Percentiles rank a stretch among this genome's conserved stretches.
These are phyloP conservation scores for Nudaria mundana DNA, from an alignment of 2,888 invertebrate species.

Conservation along the genomic window DNA sequence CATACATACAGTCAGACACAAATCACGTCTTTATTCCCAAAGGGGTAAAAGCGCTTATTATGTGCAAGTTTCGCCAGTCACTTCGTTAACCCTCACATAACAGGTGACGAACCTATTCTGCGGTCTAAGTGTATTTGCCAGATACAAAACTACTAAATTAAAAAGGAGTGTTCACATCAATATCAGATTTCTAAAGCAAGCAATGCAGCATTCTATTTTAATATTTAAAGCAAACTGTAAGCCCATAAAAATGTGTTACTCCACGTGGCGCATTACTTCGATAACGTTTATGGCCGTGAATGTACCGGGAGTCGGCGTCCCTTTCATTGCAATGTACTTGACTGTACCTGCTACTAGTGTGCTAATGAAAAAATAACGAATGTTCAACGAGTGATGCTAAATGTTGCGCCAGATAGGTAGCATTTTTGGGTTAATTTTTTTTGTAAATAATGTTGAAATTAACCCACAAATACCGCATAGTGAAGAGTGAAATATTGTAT, in stretches of 20 bases:
- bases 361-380: conserved; percentile 36
- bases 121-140: no score
- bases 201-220: conserved; percentile 12
- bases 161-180: no score
- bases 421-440: conserved; percentile 17
- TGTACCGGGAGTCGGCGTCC: conserved; percentile 7
- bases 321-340: no score
- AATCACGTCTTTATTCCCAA: no score
- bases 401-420: conserved; percentile 16
- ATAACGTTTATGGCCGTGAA: conserved; percentile 15
- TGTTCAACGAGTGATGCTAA: conserved; percentile 21
- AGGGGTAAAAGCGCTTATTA: no score
- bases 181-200: no score
- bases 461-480: background rate
- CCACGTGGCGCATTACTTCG: conserved; percentile 25
- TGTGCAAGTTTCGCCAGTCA: no score
- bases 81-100: no score
- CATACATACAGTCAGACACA: no score
- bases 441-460: conserved; percentile 9
- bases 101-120: no score
- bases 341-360: conserved; percentile 5
- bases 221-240: conserved; percentile 20
- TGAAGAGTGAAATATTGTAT: background rate
- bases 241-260: conserved; percentile 24
- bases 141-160: no score